Base-by-base conservation (phyloP, 2,888 invertebrate genomes). In the Sialis lutaria region DNA sequence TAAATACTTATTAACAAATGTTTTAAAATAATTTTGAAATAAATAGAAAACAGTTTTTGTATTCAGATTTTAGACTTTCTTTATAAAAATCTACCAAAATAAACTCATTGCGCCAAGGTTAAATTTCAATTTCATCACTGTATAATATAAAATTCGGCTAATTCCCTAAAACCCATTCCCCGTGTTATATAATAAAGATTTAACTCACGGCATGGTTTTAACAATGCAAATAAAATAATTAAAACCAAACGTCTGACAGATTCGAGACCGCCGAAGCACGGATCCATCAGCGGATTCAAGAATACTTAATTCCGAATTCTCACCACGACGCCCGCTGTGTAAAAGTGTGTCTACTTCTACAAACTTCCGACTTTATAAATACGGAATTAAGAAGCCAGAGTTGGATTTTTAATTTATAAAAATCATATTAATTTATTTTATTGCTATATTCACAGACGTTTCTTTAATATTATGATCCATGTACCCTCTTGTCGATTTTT, bases 361-460 rank as follows among this genome's bases (percentile, higher is more conserved):
- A 53, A 58, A 59, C 57, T 59, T 58, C 54, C 54, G 55, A 57
- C 58, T 60, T 58, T 57, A 59, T 59, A 59, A 59, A 60, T 59
- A 57, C 54, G 53, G 57, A 52, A 58, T 58, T 56, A 59, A 58
- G 56, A 22, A 30, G 13, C 30, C 42, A 37, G 12, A 6, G 12
- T 6, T 37, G 6, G n/a, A 10, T 6, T 6, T 37, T 6, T 37
- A 10, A 37, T 6, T 37, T 37, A 37, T 6, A 37, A 37, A 5
- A 37, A 10, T 5, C 6, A 6, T 37, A 6, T 10, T 6, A 37
- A 6, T 37, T 6, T 12, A 22, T 22, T 22, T 22, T 22, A 22
- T 22, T 22, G 2, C 22, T 22, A 22, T 4, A 22, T 22, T 22
- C 22, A 22, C 22, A 22, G 22, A 22, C 22, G 4, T 22, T n/a